These are phyloP conservation scores for Tiaroga cobitis DNA, from an alignment of 2,797 vertebrate species.

Conservation along the genomic window DNA sequence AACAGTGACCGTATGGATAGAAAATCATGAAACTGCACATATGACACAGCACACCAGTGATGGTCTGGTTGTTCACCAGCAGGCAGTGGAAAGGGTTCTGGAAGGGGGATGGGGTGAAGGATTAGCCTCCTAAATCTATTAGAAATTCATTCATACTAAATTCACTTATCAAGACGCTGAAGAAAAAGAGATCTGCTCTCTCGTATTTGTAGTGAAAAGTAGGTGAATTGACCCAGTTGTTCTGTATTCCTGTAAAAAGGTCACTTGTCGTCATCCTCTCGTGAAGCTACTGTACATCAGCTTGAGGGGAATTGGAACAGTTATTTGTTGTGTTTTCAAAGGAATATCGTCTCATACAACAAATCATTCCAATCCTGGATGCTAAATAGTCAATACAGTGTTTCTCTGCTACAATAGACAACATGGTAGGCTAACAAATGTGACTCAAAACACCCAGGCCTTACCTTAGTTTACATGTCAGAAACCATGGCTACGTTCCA, in stretches of 20 bases:
- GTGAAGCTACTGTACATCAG: slow-evolving; percentile 2
- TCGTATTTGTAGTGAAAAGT: not conserved
- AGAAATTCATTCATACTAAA: slow-evolving; percentile 32
- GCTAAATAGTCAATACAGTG: not conserved
- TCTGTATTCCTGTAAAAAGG: slow-evolving; percentile 12
- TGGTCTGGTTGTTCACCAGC: slow-evolving; percentile 3
- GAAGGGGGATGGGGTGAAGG: slow-evolving; percentile 40
- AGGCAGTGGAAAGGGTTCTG: not conserved
- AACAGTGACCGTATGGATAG: not conserved
- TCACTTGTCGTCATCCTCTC: slow-evolving; percentile 7
- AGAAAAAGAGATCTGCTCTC: not conserved
- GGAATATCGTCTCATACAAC: not conserved
- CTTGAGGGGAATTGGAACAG: not conserved
- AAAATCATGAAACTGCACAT: not conserved
- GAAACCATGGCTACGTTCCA: not conserved
- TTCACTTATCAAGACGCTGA: slow-evolving; percentile 23
- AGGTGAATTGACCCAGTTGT: slow-evolving; percentile 27
- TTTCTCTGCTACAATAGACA: not conserved
- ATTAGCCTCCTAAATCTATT: slow-evolving; percentile 39
- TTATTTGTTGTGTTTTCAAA: slow-evolving; percentile 21
- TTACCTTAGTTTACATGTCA: not conserved
- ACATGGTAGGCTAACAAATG: not conserved
- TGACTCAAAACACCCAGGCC: not conserved
- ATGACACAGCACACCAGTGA: not conserved
- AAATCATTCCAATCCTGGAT: not conserved